Conservation (phyloP, 2,113 vertebrate genomes). For the Myxocyprinus asiaticus region DNA sequence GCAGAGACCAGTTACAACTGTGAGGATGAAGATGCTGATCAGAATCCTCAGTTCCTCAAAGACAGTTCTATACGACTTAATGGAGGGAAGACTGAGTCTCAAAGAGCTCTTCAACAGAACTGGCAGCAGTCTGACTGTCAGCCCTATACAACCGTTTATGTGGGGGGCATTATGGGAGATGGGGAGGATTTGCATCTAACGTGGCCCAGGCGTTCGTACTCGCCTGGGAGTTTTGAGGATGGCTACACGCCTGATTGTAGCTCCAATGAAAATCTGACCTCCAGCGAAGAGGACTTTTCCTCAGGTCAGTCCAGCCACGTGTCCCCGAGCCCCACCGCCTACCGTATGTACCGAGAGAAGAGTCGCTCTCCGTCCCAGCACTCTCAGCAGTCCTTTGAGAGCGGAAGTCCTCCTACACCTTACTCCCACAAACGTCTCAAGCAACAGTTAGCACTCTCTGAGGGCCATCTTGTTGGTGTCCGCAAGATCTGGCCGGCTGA, state of each 20-base stretch:
- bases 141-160: slow-evolving; percentile 87
- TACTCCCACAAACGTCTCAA: slow-evolving; percentile 92
- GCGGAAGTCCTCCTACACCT: slow-evolving; percentile 93
- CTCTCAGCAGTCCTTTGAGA: slow-evolving; percentile 95
- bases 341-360: slow-evolving; percentile 85
- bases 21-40: slow-evolving; percentile 91
- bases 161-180: slow-evolving; percentile 82
- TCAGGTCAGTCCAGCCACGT: slow-evolving; percentile 95
- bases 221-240: slow-evolving; percentile 92
- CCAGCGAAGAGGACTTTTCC: slow-evolving; percentile 97
- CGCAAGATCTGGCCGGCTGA: slow-evolving; percentile 93
- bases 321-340: slow-evolving; percentile 90
- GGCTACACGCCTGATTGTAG: slow-evolving; percentile 98
- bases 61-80: slow-evolving; percentile 77
- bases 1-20: slow-evolving; percentile 82
- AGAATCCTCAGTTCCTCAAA: slow-evolving; percentile 82
- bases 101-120: slow-evolving; percentile 75
- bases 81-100: slow-evolving; percentile 63
- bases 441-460: slow-evolving; percentile 85
- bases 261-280: slow-evolving; percentile 98
- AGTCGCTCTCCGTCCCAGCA: slow-evolving; percentile 94
- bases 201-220: slow-evolving; percentile 93
- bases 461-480: slow-evolving; percentile 89
- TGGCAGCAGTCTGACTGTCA: slow-evolving; percentile 90
- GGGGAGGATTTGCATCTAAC: slow-evolving; percentile 89